A percentile compares a stretch with the other conserved stretches of the same genome.
Conservation (phyloP, 2,888 invertebrate genomes). For the Romanomermis culicivorax region DNA sequence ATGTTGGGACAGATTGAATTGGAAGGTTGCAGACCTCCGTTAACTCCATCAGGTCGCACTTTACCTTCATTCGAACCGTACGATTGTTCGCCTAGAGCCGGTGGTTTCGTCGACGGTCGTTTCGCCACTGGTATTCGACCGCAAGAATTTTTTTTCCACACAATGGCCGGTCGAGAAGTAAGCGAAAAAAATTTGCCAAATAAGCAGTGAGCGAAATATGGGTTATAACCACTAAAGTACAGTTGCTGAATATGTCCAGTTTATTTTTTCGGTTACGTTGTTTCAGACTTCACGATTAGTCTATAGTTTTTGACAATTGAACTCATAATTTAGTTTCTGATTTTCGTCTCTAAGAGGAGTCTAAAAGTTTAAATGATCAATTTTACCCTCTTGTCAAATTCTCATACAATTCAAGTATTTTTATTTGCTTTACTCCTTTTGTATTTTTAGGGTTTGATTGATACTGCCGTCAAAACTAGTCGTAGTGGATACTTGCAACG, state of each 20-base stretch:
- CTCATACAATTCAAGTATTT: no score
- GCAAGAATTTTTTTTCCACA: slow-evolving; percentile 96
- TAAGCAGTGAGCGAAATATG: no score
- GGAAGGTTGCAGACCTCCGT: slow-evolving; percentile 83
- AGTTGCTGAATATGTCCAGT: no score
- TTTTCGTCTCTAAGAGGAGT: no score
- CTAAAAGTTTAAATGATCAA: no score
- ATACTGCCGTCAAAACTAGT: slow-evolving; percentile 98
- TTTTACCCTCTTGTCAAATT: no score
- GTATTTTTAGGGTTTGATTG: slow-evolving; percentile 57
- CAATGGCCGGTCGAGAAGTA: slow-evolving; percentile 97
- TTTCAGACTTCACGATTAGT: no score
- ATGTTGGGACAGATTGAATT: slow-evolving; percentile 90
- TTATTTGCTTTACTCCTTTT: no score
- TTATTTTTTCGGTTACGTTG: no score
- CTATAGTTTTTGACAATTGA: no score
- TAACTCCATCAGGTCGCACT: slow-evolving; percentile 69
- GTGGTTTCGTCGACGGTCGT: slow-evolving; percentile 84
- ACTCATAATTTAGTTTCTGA: no score
- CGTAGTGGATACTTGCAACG: slow-evolving; percentile 90
- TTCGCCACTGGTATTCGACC: slow-evolving; percentile 97
- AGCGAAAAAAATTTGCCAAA: slow-evolving; percentile 17
- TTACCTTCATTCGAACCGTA: slow-evolving; percentile 74
- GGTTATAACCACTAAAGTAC: no score
- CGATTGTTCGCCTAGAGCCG: slow-evolving; percentile 68